A percentile compares a stretch with the other conserved stretches of the same genome.
phyloP scores from a whole-genome alignment of 2,888 invertebrate species.

The Pollenia amentaria region DNA sequence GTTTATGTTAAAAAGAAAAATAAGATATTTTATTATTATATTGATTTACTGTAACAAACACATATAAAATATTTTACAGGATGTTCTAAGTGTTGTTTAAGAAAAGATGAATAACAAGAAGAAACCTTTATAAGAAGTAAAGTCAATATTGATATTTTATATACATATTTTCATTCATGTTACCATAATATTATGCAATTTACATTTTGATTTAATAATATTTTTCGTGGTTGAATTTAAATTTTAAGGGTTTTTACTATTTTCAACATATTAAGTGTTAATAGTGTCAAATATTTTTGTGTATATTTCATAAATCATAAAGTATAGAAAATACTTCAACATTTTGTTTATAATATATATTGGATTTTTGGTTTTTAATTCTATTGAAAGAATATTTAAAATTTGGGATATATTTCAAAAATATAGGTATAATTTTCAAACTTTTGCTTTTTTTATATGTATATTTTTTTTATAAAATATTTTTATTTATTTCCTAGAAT shows the following conservation, averaged over 20 bases:
- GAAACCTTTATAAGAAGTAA: constrained; percentile 68
- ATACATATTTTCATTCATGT: constrained; percentile 2
- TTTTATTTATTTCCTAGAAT: no score
- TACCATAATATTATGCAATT: constrained; percentile 25
- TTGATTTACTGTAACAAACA: constrained; percentile 32
- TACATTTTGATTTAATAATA: not conserved
- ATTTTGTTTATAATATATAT: no score
- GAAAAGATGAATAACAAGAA: constrained; percentile 7
- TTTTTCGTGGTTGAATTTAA: not conserved
- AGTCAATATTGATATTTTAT: constrained; percentile 34
- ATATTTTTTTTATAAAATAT: no score
- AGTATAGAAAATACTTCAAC: no score
- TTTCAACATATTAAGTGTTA: constrained; percentile 16
- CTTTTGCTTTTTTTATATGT: no score
- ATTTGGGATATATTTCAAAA: no score
- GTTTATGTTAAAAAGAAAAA: constrained; percentile 16
- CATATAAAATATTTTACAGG: constrained; percentile 41
- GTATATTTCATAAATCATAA: not conserved
- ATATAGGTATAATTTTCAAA: no score
- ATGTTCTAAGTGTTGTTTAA: constrained; percentile 26
- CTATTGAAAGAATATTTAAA: no score
- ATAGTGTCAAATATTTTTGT: not conserved
- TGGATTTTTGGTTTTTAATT: no score
- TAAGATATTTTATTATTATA: constrained; percentile 26
- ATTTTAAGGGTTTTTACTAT: not conserved